Base-by-base conservation (phyloP, 2,113 vertebrate species). In the Hirundichthys speculiger region DNA sequence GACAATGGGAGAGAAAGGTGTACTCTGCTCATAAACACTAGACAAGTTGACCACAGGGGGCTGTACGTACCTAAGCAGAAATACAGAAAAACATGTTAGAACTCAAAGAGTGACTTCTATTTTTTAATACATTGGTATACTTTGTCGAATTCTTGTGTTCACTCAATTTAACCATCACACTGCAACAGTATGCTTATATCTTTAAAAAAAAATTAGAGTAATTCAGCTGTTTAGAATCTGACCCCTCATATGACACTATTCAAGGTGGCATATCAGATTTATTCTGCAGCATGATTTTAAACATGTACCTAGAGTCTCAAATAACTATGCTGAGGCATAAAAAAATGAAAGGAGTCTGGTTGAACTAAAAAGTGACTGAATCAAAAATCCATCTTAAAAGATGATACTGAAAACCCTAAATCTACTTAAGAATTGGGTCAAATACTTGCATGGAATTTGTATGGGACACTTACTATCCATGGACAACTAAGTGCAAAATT, bases 11-110 rank as follows among this genome's bases (percentile, higher is more conserved):
- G 96, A 97, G 59, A 63, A 91, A 2, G 96, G 94, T 1, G 85
- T 94, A 90, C 97, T 98, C 82, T 98, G 96, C 70, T 97, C 93
- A 47, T 95, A 92, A 72, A 99, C 90, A 15, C 90, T 87, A 13
- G 96, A 94, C 2, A 96, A 96, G 89, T 92, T 98, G 92, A 98
- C 95, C 87, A 98, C 95, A 0, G 96, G 97, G 8, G 98, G 97
- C 80, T 98, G 96, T 34, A 98, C 96, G 0, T 94, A 99, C 85
- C 98, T 99, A 79, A 86, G 0, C 6, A 79, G 40, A 58, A 73
- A 81, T 13, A 63, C 4, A 53, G 39, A 12, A 34, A 75, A 24
- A 79, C 4, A 34, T 11, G 12, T 30, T 10, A 27, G 52, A 20
- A 41, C 42, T 53, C 24, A 30, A 38, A 18, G n/a, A n/a, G n/a